A percentile compares a stretch with the other conserved stretches of the same genome.
These are phyloP conservation scores for Lagenorhynchus albirostris DNA, from an alignment of 2,113 vertebrate genomes.

Conservation along the genomic window DNA sequence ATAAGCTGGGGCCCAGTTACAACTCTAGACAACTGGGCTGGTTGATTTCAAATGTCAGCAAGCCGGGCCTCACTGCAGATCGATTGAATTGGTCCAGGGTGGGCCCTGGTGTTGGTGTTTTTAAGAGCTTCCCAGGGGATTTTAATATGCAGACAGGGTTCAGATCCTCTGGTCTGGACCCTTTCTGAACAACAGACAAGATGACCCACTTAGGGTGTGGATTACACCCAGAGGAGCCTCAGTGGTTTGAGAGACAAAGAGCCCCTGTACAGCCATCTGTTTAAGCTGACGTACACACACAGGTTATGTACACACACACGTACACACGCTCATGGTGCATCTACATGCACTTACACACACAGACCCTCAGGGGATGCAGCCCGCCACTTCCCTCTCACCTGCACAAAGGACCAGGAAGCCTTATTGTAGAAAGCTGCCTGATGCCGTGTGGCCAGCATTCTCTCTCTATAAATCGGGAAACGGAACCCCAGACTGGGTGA, in stretches of 20 bases:
- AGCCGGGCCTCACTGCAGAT: neutral
- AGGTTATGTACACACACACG: neutral
- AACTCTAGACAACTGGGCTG: neutral
- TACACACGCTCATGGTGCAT: neutral
- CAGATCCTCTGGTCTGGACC: neutral
- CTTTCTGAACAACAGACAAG: neutral
- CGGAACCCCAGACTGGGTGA: neutral
- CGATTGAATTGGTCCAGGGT: accelerated
- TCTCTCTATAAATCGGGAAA: neutral
- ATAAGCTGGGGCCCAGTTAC: neutral
- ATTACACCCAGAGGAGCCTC: neutral
- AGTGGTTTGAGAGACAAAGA: neutral
- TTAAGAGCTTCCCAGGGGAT: neutral
- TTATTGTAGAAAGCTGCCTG: neutral
- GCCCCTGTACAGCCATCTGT: accelerated
- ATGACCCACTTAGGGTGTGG: neutral
- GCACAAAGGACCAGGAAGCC: neutral
- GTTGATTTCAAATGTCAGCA: neutral
- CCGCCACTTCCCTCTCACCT: neutral
- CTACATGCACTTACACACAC: neutral
- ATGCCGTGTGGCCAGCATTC: neutral
- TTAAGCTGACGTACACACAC: neutral
- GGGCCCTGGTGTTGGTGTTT: too few species aligned
- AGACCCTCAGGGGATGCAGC: neutral
- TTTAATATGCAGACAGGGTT: neutral